These are phyloP conservation scores for Papilio dardanus DNA, from an alignment of 1,140 invertebrate species.

Conservation along the genomic window DNA sequence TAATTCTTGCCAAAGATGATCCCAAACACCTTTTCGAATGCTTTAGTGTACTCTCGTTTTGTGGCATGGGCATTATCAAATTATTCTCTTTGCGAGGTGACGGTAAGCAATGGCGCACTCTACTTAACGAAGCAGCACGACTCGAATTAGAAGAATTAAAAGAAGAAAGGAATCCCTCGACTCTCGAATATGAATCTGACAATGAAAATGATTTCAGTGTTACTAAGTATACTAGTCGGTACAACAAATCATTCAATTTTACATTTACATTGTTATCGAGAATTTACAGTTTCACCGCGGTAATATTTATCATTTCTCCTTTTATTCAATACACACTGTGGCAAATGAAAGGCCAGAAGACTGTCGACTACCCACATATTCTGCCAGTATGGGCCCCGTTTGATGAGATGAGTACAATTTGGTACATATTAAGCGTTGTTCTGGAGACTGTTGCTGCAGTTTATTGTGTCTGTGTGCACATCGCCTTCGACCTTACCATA, in stretches of 20 bases:
- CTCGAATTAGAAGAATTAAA: slow-evolving; percentile 55
- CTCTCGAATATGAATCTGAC: slow-evolving; percentile 56
- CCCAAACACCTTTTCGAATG: slow-evolving; percentile 57
- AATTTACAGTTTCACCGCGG: slow-evolving; percentile 56
- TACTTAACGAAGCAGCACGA: slow-evolving; percentile 47
- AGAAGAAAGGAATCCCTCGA: slow-evolving; percentile 25
- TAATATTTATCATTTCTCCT: slow-evolving; percentile 59
- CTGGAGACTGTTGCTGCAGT: slow-evolving; percentile 53
- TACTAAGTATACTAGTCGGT: slow-evolving; percentile 44
- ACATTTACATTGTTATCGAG: slow-evolving; percentile 49
- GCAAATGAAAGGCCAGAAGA: slow-evolving; percentile 38
- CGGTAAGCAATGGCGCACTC: slow-evolving; percentile 47
- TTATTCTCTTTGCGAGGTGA: slow-evolving; percentile 47
- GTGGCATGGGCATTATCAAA: slow-evolving; percentile 61
- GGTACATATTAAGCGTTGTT: slow-evolving; percentile 53
- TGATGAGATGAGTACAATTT: slow-evolving; percentile 43
- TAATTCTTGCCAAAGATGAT: slow-evolving; percentile 53
- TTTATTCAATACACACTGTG: slow-evolving; percentile 56
- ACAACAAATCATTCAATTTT: slow-evolving; percentile 51
- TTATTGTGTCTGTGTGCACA: slow-evolving; percentile 62
- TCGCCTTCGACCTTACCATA: slow-evolving; percentile 58
- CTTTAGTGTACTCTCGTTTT: slow-evolving; percentile 63
- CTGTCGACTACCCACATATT: slow-evolving; percentile 52
- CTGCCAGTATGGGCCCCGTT: slow-evolving; percentile 61
- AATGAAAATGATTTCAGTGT: slow-evolving; percentile 48